phyloP scores from a whole-genome alignment of 2,797 vertebrate species.

The Typhlichthys eigenmanni region DNA sequence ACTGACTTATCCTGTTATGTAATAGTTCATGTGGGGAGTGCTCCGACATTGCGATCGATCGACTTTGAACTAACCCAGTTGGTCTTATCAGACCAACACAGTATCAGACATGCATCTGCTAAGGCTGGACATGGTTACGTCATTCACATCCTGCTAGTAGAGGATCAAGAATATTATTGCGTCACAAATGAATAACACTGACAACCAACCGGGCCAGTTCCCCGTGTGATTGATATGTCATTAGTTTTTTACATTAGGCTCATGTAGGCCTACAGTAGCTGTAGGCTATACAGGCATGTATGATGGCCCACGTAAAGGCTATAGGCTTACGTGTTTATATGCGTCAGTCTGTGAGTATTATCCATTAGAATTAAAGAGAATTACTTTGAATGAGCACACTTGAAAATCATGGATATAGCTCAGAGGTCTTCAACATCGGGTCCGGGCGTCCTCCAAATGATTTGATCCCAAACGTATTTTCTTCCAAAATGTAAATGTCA shows the following conservation, averaged over 20 bases:
- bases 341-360: background rate
- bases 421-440: too few relatives aligned
- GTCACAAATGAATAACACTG: background rate
- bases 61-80: constrained; percentile 13
- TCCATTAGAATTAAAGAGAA: background rate
- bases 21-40: constrained; percentile 13
- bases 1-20: constrained; percentile 7
- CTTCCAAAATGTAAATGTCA: too few relatives aligned
- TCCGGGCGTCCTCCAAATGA: too few relatives aligned
- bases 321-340: too few relatives aligned
- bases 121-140: background rate
- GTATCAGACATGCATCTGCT: background rate
- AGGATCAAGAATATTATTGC: background rate
- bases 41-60: background rate
- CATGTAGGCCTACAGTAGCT: too few relatives aligned
- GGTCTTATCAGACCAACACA: background rate
- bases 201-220: too few relatives aligned
- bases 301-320: too few relatives aligned
- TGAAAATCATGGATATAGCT: background rate
- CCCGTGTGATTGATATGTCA: too few relatives aligned
- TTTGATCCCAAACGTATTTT: too few relatives aligned
- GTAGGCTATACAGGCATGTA: too few relatives aligned
- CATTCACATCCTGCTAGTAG: background rate
- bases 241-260: too few relatives aligned
- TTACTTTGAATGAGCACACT: background rate